Percentiles rank a stretch among this genome's conserved stretches.
Conservation (phyloP, 2,888 invertebrate species). For the Troides oblongomaculatus region DNA sequence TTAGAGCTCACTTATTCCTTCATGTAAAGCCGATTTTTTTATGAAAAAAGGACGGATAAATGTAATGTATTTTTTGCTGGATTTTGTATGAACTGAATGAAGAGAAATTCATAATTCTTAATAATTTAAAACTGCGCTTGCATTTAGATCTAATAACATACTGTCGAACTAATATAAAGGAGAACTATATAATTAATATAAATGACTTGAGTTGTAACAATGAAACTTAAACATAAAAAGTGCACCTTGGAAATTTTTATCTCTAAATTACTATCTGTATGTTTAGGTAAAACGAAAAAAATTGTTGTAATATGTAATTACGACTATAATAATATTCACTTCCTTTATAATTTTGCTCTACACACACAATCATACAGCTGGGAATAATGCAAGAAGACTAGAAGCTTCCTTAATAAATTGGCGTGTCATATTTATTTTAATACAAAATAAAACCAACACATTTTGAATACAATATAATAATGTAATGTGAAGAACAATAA, state of each 20-base stretch:
- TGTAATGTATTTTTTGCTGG: too few species aligned
- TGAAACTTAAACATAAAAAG: background rate
- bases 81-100: too few species aligned
- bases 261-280: background rate
- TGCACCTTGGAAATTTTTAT: background rate
- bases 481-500: slow-evolving; percentile 39
- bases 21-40: too few species aligned
- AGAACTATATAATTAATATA: background rate
- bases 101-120: too few species aligned
- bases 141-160: background rate
- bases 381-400: background rate
- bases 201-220: background rate
- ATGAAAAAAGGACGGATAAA: too few species aligned
- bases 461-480: slow-evolving; percentile 29
- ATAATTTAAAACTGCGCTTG: too few species aligned
- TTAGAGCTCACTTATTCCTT: too few species aligned
- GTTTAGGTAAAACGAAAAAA: background rate
- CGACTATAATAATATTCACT: background rate
- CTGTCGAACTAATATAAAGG: background rate
- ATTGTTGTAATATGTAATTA: slow-evolving; percentile 1
- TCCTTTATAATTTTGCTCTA: background rate
- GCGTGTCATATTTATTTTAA: slow-evolving; percentile 17
- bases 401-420: slow-evolving; percentile 14
- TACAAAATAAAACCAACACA: slow-evolving; percentile 14
- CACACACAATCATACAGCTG: background rate